Conservation (phyloP, 2,113 vertebrate genomes). For the Dromaius novaehollandiae region DNA sequence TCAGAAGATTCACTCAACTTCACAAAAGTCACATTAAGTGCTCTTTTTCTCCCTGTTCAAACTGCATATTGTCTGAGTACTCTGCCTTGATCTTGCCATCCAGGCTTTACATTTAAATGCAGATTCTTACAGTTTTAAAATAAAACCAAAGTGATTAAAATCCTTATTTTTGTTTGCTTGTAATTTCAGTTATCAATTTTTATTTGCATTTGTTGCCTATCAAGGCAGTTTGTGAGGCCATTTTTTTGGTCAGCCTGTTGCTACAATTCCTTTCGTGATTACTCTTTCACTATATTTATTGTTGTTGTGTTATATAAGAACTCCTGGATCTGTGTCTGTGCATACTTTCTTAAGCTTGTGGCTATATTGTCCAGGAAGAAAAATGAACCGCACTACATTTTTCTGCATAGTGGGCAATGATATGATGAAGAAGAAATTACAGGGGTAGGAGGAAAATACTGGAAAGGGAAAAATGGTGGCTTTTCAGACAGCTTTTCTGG, state of each 20-base stretch:
- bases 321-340: neutral
- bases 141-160: neutral
- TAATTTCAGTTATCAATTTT: neutral
- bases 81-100: neutral
- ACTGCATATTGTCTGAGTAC: neutral
- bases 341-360: neutral
- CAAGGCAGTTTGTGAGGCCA: neutral
- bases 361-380: neutral
- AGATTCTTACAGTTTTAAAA: neutral
- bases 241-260: neutral
- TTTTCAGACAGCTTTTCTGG: neutral
- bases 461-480: neutral
- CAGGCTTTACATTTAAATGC: neutral
- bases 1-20: too few species aligned
- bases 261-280: neutral
- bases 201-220: neutral
- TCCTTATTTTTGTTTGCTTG: neutral
- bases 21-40: too few species aligned
- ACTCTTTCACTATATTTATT: neutral
- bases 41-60: neutral
- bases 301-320: neutral
- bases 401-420: neutral
- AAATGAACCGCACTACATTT: neutral
- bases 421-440: neutral
- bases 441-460: neutral